Percentiles rank a stretch among this genome's conserved stretches.
These are phyloP conservation scores for Protosalanx chinensis DNA, from an alignment of 2,797 vertebrate genomes.

Conservation along the genomic window DNA sequence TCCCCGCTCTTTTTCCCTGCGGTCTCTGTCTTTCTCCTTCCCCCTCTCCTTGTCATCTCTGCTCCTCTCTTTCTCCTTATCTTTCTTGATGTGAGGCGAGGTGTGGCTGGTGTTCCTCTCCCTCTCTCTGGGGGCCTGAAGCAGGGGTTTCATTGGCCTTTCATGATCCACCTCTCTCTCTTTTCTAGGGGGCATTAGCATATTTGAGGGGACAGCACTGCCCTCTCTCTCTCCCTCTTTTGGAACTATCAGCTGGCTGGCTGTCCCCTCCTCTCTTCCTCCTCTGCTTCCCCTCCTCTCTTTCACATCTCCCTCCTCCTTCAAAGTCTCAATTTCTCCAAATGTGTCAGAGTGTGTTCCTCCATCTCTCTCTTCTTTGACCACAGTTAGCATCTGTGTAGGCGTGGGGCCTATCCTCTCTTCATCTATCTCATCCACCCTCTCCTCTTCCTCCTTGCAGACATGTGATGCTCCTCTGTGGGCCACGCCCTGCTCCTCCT, in stretches of 20 bases:
- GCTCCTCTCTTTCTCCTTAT: background rate
- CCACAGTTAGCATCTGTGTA: constrained; percentile 14
- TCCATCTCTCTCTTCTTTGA: constrained; percentile 54
- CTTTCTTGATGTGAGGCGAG: constrained; percentile 50
- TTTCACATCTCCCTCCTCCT: constrained; percentile 19
- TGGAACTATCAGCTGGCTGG: background rate
- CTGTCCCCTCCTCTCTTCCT: constrained; percentile 22
- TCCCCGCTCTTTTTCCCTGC: constrained; percentile 46
- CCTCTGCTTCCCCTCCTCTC: constrained; percentile 13
- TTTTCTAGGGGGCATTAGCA: constrained; percentile 49
- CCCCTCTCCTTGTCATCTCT: constrained; percentile 4
- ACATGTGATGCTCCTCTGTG: constrained; percentile 26
- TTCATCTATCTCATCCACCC: constrained; percentile 15
- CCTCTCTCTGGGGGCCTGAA: constrained; percentile 56
- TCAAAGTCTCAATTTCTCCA: constrained; percentile 31
- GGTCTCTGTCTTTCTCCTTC: background rate
- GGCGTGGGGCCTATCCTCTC: constrained; percentile 23
- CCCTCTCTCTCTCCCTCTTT: constrained; percentile 32
- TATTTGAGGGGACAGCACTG: constrained; percentile 33
- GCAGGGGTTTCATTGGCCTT: constrained; percentile 45
- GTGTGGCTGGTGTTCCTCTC: constrained; percentile 13
- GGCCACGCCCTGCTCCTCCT: constrained; percentile 21
- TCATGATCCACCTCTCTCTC: constrained; percentile 57
- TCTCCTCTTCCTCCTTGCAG: constrained; percentile 53
- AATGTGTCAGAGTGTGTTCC: constrained; percentile 25